These are phyloP conservation scores for Baccha elongata DNA, from an alignment of 2,888 invertebrate genomes.

Conservation along the genomic window DNA sequence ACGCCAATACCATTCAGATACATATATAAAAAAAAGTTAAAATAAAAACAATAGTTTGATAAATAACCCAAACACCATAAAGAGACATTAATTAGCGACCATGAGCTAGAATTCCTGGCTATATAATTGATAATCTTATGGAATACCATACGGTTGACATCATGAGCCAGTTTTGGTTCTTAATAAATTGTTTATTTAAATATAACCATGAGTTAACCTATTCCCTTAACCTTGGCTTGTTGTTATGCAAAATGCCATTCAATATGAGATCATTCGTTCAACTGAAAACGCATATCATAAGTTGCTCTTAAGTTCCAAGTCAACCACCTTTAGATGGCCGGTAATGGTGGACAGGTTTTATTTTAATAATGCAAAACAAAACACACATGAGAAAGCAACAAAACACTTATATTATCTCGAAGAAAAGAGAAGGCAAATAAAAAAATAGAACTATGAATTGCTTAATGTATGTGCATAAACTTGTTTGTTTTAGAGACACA, in stretches of 20 bases:
- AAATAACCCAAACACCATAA: slow-evolving; percentile 44
- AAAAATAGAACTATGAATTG: slow-evolving; percentile 32
- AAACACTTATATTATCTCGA: slow-evolving; percentile 50
- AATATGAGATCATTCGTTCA: slow-evolving; percentile 58
- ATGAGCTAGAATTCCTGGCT: slow-evolving; percentile 38
- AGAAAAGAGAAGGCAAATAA: slow-evolving; percentile 29
- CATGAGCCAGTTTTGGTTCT: slow-evolving; percentile 46
- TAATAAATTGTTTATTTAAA: slow-evolving; percentile 12
- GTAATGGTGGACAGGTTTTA: slow-evolving; percentile 38
- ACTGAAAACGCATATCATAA: slow-evolving; percentile 43
- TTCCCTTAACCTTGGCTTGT: slow-evolving; percentile 64
- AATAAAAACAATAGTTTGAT: slow-evolving; percentile 52
- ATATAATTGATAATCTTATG: slow-evolving; percentile 37
- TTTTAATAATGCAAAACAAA: slow-evolving; percentile 63
- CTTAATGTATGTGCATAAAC: slow-evolving; percentile 20
- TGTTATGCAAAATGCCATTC: slow-evolving; percentile 60
- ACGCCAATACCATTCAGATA: background rate
- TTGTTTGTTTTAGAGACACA: slow-evolving; percentile 28
- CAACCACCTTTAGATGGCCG: slow-evolving; percentile 56
- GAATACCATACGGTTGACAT: slow-evolving; percentile 58
- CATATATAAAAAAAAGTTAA: background rate
- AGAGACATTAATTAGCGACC: slow-evolving; percentile 49
- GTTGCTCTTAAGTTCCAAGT: slow-evolving; percentile 50
- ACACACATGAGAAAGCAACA: slow-evolving; percentile 46
- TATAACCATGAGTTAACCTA: slow-evolving; percentile 17